Evolutionary conservation across 1,140 invertebrate species (phyloP), one percentile per base, ranked within the genome.

Genomic region (Sycobia sp.): DNA sequence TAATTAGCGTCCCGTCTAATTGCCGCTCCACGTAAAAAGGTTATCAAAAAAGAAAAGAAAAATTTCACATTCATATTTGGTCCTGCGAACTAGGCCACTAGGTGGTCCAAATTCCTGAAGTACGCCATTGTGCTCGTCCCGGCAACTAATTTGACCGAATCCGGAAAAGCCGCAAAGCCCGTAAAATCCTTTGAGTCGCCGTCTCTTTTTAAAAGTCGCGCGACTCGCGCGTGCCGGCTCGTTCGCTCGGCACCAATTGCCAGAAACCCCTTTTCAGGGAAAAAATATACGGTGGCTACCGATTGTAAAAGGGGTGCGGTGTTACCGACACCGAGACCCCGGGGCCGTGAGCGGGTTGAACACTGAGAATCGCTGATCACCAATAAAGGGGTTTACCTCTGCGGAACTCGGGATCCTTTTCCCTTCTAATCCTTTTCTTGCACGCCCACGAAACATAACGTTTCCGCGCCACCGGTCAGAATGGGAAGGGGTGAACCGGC

Each of bases 311-410:
- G 72, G 72, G 71, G 65, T 71, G 32, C 3, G n/a, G 0, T 22
- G 3, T 3, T 23, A 11, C 27, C 18, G 38, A 55, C 36, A 8
- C 23, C 14, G 14, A 73, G 70, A 55, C 36, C 3, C 23, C 14
- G 14, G 73, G 70, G 23, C 57, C 57, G 20, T 4, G 70, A 78
- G 71, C 67, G 76, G 75, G 73, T 77, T 77, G 73, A 73, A 69
- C 59, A 72, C 67, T 74, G 76, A 71, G 69, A 70, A 71, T 67
- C 73, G 62, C 67, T 80, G 70, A 82, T 79, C 75, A 79, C 76
- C 73, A 76, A 79, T 80, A 78, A 81, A 79, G 73, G 73, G 74
- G 67, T 76, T 76, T 62, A 71, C 63, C 53, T n/a, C 5, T 56
- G 50, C 56, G 8, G 16, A 66, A 46, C 53, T 68, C 50, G 54